Conservation (phyloP, 2,888 invertebrate species). For the Scelioninae gen. 1 region DNA sequence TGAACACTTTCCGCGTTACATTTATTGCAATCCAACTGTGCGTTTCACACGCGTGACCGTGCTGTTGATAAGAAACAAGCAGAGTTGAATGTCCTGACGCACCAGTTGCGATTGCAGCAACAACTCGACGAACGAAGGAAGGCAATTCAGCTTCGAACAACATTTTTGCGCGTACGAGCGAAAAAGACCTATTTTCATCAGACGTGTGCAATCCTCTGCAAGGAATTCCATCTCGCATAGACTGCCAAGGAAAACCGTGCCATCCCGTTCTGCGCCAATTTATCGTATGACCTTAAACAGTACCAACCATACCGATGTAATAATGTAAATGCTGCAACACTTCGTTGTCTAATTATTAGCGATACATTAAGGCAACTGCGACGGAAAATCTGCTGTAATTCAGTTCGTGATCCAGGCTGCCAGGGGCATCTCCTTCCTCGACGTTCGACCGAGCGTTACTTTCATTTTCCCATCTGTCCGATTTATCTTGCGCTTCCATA, state of each 20-base stretch:
- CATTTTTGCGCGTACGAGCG: slow-evolving; percentile 45
- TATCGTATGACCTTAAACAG: slow-evolving; percentile 6
- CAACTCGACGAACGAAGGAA: slow-evolving; percentile 2
- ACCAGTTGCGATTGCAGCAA: slow-evolving; percentile 50
- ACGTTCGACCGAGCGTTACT: slow-evolving; percentile 4
- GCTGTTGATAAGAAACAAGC: too few species aligned
- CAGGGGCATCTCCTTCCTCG: background rate
- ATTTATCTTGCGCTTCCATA: slow-evolving; percentile 21
- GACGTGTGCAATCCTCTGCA: slow-evolving; percentile 1
- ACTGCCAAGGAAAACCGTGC: background rate
- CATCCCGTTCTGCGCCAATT: background rate
- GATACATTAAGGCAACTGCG: background rate
- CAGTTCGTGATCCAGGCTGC: slow-evolving; percentile 4
- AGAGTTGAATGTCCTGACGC: slow-evolving; percentile 59
- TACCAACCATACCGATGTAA: background rate
- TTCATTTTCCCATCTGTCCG: slow-evolving; percentile 20
- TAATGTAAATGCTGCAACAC: background rate
- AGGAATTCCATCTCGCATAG: background rate
- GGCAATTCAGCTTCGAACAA: slow-evolving; percentile 24
- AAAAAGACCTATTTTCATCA: slow-evolving; percentile 32
- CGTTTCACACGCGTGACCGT: too few species aligned
- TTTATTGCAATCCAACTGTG: too few species aligned
- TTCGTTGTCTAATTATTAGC: slow-evolving; percentile 5
- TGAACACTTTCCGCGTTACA: too few species aligned
- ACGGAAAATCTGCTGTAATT: slow-evolving; percentile 7